Conservation (phyloP, 2,113 vertebrate genomes). For the Mixornis gularis region DNA sequence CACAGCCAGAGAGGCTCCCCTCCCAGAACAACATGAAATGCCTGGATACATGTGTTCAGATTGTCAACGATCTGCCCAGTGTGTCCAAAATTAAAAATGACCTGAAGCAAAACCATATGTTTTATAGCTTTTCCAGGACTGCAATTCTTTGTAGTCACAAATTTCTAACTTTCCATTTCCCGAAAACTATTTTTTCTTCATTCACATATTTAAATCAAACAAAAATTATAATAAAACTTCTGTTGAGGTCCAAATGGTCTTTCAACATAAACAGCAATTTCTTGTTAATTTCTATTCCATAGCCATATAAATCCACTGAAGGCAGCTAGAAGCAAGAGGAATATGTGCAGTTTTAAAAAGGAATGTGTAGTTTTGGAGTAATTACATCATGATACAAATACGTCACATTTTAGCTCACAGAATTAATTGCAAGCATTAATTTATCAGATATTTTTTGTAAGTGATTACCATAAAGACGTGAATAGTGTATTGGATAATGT, state of each 20-base stretch:
- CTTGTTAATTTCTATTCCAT: neutral
- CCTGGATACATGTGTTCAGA: neutral
- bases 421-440: neutral
- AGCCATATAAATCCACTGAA: neutral
- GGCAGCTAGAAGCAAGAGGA: neutral
- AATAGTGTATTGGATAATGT: neutral
- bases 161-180: neutral
- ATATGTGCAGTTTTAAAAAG: neutral
- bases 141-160: neutral
- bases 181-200: neutral
- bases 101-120: neutral
- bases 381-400: neutral
- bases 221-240: neutral
- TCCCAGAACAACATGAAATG: accelerated
- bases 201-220: neutral
- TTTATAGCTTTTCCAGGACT: neutral
- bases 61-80: neutral
- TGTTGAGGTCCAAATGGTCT: neutral
- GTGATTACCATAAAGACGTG: neutral
- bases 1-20: neutral
- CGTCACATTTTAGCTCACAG: neutral
- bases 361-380: neutral
- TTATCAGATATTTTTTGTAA: neutral
- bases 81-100: neutral
- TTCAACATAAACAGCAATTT: neutral